Base-by-base conservation (phyloP, 2,888 invertebrate genomes). In the Eudasyphora cyanicolor region DNA sequence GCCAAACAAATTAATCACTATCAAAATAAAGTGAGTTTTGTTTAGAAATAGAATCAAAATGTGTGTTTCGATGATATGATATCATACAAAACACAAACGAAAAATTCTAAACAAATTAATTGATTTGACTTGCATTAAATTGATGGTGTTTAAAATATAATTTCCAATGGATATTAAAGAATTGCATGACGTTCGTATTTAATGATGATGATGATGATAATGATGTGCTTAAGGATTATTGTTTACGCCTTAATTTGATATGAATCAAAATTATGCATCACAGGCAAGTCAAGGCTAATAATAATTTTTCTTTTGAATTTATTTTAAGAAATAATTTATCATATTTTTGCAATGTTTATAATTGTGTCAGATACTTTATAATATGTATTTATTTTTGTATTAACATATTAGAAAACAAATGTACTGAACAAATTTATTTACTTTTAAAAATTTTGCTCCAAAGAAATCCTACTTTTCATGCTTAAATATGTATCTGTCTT, bases 1-100 rank as follows among this genome's bases (percentile, higher is more conserved):
- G 60, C 27, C 60, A 60, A 60, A 49, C 17, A 49, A 54, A 54
- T 54, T 54, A 54, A 54, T 54, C 54, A 54, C 19, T 21, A 54
- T 21, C 54, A 54, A 54, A 54, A 29, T 60, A 1, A 29, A 60
- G 14, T 54, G 24, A 60, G 2, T 8, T 54, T 60, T 60, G 60
- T 60, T 60, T 60, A 29, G 29, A 60, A 60, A 60, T 60, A 27
- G 10, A 19, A 54, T 29, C 4, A 60, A 60, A 14, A 14, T 0
- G 60, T 17, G 17, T 60, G 60, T n/a, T 29, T 7, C 29, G n/a
- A 21, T 32, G 5, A 32, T 45, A 45, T 60, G 60, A 60, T 60
- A 60, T 60, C 60, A 60, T 29, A 29, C 14, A 14, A 60, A 60
- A 29, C 17, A 17, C 12, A 45, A 4, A 12, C 19, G 7, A 21